Base-by-base conservation (phyloP, 2,888 invertebrate genomes). In the Trichopria drosophilae region DNA sequence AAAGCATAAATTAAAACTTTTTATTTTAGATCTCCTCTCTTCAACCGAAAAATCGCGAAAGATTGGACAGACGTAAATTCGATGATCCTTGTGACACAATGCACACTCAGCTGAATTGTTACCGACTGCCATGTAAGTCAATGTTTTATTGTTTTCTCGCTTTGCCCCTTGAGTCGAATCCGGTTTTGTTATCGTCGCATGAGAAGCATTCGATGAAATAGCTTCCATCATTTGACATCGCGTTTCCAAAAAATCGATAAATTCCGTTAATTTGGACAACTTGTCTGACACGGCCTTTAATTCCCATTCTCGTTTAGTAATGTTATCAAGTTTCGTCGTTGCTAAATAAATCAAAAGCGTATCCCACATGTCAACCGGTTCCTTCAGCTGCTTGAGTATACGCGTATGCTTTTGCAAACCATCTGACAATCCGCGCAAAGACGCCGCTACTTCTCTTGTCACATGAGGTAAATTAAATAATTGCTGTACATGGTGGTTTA, bases 401-500 rank as follows among this genome's bases (percentile, higher is more conserved):
- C 32, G 32, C 32, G 32, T 32, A 12, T 32, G 32, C 9, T 32
- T 32, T 32, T 32, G 32, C 18, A 32, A 32, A 12, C 13, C 13
- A 32, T 32, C 32, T 9, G 32, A 32, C 18, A 32, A n/a, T 4
- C 16, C 12, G 9, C 32, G 32, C 12, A 32, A 32, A 16, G 32
- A 32, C 5, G 16, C 32, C 12, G 32, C 5, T n/a, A 32, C 9
- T 16, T 32, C 32, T 28, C 6, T 28, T 13, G 6, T 28, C 6
- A 28, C 9, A 9, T 9, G 3, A 3, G 34, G 34, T n/a, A 34
- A 34, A 34, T 34, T 34, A 34, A 34, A 34, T n/a, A 34, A 34
- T 34, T 34, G 34, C n/a, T 34, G 34, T 3, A 34, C 34, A 4
- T 34, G 34, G n/a, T 34, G 34, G 19, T 34, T 34, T 15, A 34